phyloP scores from a whole-genome alignment of 2,888 invertebrate species.

The Hofmannophila pseudospretella region DNA sequence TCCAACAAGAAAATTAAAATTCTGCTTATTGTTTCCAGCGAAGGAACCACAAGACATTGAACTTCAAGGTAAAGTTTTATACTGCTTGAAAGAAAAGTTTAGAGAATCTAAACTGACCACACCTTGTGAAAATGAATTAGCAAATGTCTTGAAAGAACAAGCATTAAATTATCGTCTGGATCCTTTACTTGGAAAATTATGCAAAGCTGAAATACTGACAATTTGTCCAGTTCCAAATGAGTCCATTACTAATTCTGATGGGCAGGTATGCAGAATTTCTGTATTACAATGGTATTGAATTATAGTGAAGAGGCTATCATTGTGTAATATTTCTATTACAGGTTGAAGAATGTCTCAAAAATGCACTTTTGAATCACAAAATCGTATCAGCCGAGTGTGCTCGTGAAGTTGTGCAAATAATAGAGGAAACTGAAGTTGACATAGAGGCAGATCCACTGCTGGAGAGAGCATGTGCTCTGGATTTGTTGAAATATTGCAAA shows the following conservation, averaged over 20 bases:
- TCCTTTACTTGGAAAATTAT: slow-evolving; percentile 89
- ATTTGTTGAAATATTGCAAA: slow-evolving; percentile 88
- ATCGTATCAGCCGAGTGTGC: slow-evolving; percentile 87
- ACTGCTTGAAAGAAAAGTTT: slow-evolving; percentile 90
- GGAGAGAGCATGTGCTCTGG: slow-evolving; percentile 91
- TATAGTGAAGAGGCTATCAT: not conserved
- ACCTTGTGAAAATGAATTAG: slow-evolving; percentile 90
- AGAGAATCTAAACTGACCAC: slow-evolving; percentile 83
- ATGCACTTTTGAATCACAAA: slow-evolving; percentile 84
- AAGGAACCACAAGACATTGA: slow-evolving; percentile 81
- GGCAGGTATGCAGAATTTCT: slow-evolving; percentile 44
- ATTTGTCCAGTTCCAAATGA: slow-evolving; percentile 76
- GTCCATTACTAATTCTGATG: slow-evolving; percentile 62
- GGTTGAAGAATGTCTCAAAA: slow-evolving; percentile 95
- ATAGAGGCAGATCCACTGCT: slow-evolving; percentile 96
- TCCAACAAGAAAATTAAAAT: too few species aligned
- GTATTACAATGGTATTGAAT: not conserved
- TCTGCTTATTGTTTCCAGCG: slow-evolving; percentile 29
- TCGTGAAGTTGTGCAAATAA: slow-evolving; percentile 90
- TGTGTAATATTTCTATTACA: slow-evolving; percentile 26
- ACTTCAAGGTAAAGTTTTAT: slow-evolving; percentile 89
- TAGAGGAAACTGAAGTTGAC: slow-evolving; percentile 94
- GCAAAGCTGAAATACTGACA: slow-evolving; percentile 84
- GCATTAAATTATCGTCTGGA: slow-evolving; percentile 95
- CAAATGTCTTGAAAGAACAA: slow-evolving; percentile 89